A percentile compares a stretch with the other conserved stretches of the same genome.
phyloP scores from a whole-genome alignment of 2,888 invertebrate species.

The Archips xylosteana region DNA sequence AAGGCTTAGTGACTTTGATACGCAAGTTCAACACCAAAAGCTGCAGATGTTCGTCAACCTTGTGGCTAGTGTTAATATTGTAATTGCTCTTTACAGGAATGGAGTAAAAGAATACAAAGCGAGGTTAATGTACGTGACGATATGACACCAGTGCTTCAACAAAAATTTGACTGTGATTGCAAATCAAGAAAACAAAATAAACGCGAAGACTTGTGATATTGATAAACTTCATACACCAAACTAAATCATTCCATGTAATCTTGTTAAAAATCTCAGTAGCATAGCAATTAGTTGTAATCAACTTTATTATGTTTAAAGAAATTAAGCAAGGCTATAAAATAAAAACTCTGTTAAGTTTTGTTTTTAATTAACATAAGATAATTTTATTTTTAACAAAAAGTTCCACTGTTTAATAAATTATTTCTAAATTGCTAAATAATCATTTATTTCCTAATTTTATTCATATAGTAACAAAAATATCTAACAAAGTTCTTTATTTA shows the following conservation, averaged over 20 bases:
- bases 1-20: no score
- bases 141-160: conserved; percentile 75
- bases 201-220: conserved; percentile 67
- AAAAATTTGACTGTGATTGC: conserved; percentile 65
- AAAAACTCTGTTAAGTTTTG: neutral
- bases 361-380: neutral
- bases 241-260: conserved; percentile 22
- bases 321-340: conserved; percentile 15
- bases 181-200: conserved; percentile 44
- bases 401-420: conserved; percentile 15
- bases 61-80: neutral
- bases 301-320: neutral
- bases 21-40: no score
- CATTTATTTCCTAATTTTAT: neutral
- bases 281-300: neutral
- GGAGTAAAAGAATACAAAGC: conserved; percentile 88
- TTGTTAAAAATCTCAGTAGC: conserved; percentile 25
- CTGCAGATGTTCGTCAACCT: no score
- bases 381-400: neutral
- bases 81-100: conserved; percentile 84
- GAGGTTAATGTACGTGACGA: conserved; percentile 58
- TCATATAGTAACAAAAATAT: neutral
- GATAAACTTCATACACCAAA: neutral
- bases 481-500: neutral
- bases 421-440: neutral